Conservation (phyloP, 2,113 vertebrate species). For the Calidris pugnax region DNA sequence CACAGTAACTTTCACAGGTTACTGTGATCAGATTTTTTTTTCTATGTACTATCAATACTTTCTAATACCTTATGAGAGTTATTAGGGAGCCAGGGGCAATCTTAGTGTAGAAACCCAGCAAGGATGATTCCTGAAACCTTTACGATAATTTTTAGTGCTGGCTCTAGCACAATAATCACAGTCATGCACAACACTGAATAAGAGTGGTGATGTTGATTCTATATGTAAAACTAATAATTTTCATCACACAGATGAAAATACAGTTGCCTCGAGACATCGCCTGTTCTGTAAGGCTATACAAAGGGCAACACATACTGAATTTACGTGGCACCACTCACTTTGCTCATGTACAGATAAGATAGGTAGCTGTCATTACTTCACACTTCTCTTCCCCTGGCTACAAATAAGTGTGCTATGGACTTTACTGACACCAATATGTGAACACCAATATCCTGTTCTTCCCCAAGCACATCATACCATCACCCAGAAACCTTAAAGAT, state of each 20-base stretch:
- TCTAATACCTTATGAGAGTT: background rate
- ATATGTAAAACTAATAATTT: background rate
- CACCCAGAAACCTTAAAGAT: background rate
- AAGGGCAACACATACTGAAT: background rate
- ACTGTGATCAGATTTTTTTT: background rate
- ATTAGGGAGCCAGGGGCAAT: background rate
- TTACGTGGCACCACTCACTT: background rate
- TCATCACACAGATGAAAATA: background rate
- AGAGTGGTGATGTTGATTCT: background rate
- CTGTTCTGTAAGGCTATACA: background rate
- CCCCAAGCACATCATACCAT: background rate
- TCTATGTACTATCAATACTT: background rate
- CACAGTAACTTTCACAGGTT: background rate
- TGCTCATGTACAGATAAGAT: background rate
- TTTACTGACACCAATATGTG: background rate
- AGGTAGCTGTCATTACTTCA: background rate
- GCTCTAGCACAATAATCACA: background rate
- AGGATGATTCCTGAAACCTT: background rate
- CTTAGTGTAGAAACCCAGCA: background rate
- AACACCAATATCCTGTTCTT: background rate
- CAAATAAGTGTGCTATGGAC: background rate
- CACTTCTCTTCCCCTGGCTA: background rate
- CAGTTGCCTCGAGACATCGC: background rate
- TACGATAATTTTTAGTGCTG: background rate
- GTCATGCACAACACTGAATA: background rate